phyloP scores from a whole-genome alignment of 2,888 invertebrate genomes.

The Aphodius sticticus region DNA sequence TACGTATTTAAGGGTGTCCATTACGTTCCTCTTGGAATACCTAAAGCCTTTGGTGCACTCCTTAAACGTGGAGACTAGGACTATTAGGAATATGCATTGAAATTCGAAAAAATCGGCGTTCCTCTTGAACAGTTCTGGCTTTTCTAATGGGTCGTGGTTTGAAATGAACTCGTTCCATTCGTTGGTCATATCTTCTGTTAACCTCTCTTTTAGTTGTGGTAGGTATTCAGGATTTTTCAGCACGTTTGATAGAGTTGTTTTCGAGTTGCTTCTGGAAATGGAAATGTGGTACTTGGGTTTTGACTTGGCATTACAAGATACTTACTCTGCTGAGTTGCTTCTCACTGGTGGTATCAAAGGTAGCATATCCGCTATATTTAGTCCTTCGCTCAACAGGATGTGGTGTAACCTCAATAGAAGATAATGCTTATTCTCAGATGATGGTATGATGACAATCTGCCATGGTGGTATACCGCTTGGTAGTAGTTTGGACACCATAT shows the following conservation, averaged over 20 bases:
- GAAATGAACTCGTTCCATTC: constrained; percentile 84
- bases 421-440: constrained; percentile 69
- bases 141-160: constrained; percentile 79
- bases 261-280: constrained; percentile 35
- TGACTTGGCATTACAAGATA: constrained; percentile 4
- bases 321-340: constrained; percentile 48
- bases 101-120: constrained; percentile 69
- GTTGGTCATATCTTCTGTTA: constrained; percentile 74
- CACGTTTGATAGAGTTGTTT: constrained; percentile 60
- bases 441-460: constrained; percentile 80
- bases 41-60: constrained; percentile 67
- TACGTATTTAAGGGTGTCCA: constrained; percentile 62
- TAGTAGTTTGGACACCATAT: constrained; percentile 79
- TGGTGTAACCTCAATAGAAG: constrained; percentile 80
- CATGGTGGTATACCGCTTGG: constrained; percentile 78
- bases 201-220: constrained; percentile 71
- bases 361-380: constrained; percentile 79
- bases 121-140: constrained; percentile 70
- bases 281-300: constrained; percentile 23
- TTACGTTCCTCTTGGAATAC: constrained; percentile 56
- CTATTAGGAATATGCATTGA: constrained; percentile 70
- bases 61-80: constrained; percentile 69
- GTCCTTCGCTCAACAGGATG: constrained; percentile 74
- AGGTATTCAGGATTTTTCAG: constrained; percentile 70
- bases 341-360: constrained; percentile 64